Base-by-base conservation (phyloP, 2,888 invertebrate genomes). In the Eupithecia pulchellata region DNA sequence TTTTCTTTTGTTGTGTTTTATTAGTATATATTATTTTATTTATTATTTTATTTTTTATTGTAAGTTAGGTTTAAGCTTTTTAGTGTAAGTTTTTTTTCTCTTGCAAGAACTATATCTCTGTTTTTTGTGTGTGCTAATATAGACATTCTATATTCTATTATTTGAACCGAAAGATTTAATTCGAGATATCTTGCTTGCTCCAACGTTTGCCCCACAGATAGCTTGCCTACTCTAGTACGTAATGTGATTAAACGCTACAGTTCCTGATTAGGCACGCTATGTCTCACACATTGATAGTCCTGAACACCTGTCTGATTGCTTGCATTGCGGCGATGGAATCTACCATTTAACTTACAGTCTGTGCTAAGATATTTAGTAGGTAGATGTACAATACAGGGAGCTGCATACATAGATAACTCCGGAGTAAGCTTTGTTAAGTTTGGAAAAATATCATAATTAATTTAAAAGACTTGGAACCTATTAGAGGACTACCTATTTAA, bases 231-330 rank as follows among this genome's bases (percentile, higher is more conserved):
- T 20, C 20, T n/a, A 47, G 20, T 47, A 9, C 9, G 47, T 20
- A 47, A 20, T 20, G 17, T 47, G 47, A 47, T 47, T 47, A 47
- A 20, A 20, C 47, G 20, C 20, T 47, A 6, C 42, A 52, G 13
- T 25, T 52, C 4, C 47, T 52, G 47, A 52, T 25, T 52, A 52
- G 47, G 47, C 47, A 52, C 20, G 47, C 47, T 11, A 47, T 20
- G 47, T 11, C 47, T 20, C 20, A 47, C 20, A 47, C 2, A 47
- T 20, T 20, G 20, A 20, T 47, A 20, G 42, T 3, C n/a, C 47
- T 20, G 47, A n/a, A 47, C 47, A 47, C 47, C 47, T 52, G 47
- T 52, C 47, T 52, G 47, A 25, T 20, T 52, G 47, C 47, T 52
- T 25, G 47, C 25, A 52, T 52, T 52, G 47, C 11, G 25, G 3